Base-by-base conservation (phyloP, 1,140 invertebrate genomes). In the Pygmarrhopalites habei region DNA sequence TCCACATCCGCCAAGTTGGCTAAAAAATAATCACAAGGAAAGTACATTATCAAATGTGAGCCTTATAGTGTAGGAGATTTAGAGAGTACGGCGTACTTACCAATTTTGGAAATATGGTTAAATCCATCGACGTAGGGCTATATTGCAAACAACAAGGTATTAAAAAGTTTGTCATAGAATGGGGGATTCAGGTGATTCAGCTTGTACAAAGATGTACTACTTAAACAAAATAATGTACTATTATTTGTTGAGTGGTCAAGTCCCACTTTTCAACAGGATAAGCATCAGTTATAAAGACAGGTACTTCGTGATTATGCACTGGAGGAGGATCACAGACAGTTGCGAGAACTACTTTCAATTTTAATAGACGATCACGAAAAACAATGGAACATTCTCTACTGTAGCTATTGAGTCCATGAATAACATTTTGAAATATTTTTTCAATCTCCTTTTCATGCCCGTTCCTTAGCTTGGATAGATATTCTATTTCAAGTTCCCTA, bases 81-180 rank as follows among this genome's bases (percentile, higher is more conserved):
- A 17, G 26, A 59, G 28, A 44, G 56, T n/a, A n/a, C n/a, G 44
- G 23, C 7, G 7, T 30, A 10, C 51, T 64, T 64, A 68, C 67
- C 60, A 62, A 92, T 91, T 68, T 87, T 84, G 0, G 86, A 82
- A 35, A 95, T 83, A 76, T 95, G 92, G 77, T 95, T 93, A 71
- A 90, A 90, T 0, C 93, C 92, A 78, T 96, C 87, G 19, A 96
- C 91, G 71, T 88, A 89, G 0, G 90, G 89, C n/a, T n/a, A n/a
- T n/a, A n/a, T n/a, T n/a, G n/a, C n/a, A n/a, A n/a, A n/a, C n/a
- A n/a, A n/a, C n/a, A n/a, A n/a, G n/a, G n/a, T n/a, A n/a, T n/a
- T n/a, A n/a, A n/a, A n/a, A n/a, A n/a, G n/a, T n/a, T n/a, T n/a
- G n/a, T n/a, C n/a, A n/a, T n/a, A n/a, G n/a, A n/a, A n/a, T n/a